Conservation (phyloP, 23 tunicate species). For the Ascidia mentula region DNA sequence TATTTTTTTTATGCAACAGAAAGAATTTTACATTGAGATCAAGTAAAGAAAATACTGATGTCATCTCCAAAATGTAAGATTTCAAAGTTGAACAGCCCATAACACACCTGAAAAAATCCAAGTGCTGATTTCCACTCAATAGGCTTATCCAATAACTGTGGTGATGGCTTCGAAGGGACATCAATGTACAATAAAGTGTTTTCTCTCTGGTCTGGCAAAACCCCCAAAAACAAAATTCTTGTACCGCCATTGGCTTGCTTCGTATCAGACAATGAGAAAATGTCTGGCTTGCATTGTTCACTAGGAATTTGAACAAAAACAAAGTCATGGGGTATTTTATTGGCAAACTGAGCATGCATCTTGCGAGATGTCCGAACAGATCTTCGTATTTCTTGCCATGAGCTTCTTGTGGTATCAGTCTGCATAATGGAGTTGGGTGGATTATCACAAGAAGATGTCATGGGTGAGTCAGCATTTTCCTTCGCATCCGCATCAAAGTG, state of each 20-base stretch:
- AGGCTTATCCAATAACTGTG: conserved; percentile 51
- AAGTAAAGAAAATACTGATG: too few relatives aligned
- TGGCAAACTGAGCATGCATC: conserved; percentile 68
- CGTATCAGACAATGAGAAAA: neutral
- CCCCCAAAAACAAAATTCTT: conserved; percentile 66
- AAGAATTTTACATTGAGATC: too few relatives aligned
- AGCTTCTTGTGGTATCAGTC: neutral
- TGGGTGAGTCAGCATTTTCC: neutral
- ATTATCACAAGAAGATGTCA: conserved; percentile 2
- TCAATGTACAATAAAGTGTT: conserved; percentile 69
- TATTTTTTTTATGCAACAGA: too few relatives aligned
- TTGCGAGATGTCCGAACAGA: conserved; percentile 58
- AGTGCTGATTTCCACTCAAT: conserved; percentile 76
- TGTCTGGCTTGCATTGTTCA: conserved; percentile 13
- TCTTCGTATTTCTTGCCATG: conserved; percentile 55
- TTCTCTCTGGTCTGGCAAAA: conserved; percentile 57
- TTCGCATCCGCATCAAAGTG: neutral
- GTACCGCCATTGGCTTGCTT: conserved; percentile 20
- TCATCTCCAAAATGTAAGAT: too few relatives aligned
- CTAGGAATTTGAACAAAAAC: conserved; percentile 28
- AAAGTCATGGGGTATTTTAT: conserved; percentile 79
- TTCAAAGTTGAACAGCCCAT: too few relatives aligned
- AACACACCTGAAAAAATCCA: conserved; percentile 65
- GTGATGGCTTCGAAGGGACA: conserved; percentile 41
- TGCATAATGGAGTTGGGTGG: neutral